phyloP scores from a whole-genome alignment of 1,140 invertebrate genomes.

The Drosophila insularis region DNA sequence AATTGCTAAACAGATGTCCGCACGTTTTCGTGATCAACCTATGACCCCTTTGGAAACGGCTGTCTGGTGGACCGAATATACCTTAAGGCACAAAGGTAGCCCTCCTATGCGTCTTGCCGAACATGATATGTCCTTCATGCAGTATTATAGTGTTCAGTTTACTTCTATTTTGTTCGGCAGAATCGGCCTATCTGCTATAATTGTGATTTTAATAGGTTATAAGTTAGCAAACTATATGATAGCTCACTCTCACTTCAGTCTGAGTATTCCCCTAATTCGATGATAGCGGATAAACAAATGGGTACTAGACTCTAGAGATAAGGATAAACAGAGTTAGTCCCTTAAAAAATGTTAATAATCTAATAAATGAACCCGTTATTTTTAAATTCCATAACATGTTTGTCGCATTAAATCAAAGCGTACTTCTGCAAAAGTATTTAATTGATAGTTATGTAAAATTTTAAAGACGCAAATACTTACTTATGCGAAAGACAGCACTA shows the following conservation, averaged over 20 bases:
- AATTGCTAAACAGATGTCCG: conserved; percentile 75
- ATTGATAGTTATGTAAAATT: too few species aligned
- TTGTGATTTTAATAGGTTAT: conserved; percentile 32
- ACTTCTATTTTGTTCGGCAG: conserved; percentile 44
- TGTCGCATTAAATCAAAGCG: neutral
- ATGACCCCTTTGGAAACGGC: conserved; percentile 84
- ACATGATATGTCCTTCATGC: conserved; percentile 61
- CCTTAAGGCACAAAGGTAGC: conserved; percentile 78
- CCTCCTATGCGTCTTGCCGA: conserved; percentile 81
- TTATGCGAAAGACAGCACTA: too few species aligned
- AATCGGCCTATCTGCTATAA: conserved; percentile 42
- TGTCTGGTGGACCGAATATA: conserved; percentile 87
- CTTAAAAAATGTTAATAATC: neutral
- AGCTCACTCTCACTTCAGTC: conserved; percentile 22
- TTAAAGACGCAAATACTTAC: too few species aligned
- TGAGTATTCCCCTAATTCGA: conserved; percentile 13
- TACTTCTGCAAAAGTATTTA: too few species aligned
- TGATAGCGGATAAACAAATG: neutral
- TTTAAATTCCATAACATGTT: neutral
- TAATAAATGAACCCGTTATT: neutral
- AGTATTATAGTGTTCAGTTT: conserved; percentile 60
- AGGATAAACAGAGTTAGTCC: neutral
- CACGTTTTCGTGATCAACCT: conserved; percentile 84
- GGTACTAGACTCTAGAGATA: too few species aligned
- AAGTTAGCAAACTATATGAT: conserved; percentile 20